phyloP scores from a whole-genome alignment of 1,140 invertebrate genomes.

The Monochamus saltuarius region DNA sequence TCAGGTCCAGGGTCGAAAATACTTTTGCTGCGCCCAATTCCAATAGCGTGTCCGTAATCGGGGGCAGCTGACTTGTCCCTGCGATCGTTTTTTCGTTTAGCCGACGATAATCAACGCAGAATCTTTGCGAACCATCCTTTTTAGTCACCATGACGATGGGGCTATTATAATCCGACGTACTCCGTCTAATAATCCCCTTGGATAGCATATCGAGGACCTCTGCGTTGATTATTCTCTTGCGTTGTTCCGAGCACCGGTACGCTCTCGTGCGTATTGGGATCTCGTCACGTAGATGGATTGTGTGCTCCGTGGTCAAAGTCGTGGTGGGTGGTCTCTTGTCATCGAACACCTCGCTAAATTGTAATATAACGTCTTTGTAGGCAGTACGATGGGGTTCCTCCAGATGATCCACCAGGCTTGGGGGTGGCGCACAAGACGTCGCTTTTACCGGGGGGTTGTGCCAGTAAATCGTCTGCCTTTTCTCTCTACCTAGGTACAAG shows the following conservation, averaged over 20 bases:
- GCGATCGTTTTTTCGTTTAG: conserved; percentile 51
- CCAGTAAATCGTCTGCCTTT: too few relatives aligned
- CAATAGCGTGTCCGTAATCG: conserved; percentile 16
- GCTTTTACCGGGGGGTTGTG: too few relatives aligned
- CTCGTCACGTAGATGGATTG: background rate
- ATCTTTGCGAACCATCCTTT: conserved; percentile 28
- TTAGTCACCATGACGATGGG: conserved; percentile 29
- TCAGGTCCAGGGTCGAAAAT: conserved; percentile 34
- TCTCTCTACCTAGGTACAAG: too few relatives aligned
- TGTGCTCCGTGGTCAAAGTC: background rate
- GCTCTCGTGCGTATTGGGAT: background rate
- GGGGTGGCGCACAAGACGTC: too few relatives aligned
- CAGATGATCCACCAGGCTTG: too few relatives aligned
- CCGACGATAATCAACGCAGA: conserved; percentile 39
- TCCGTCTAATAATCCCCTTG: conserved; percentile 18
- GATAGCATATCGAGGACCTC: conserved; percentile 25
- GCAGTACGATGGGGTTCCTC: too few relatives aligned
- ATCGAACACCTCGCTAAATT: too few relatives aligned
- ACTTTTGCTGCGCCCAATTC: conserved; percentile 19
- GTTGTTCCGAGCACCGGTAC: conserved; percentile 1
- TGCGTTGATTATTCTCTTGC: conserved; percentile 9
- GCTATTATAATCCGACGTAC: conserved; percentile 10
- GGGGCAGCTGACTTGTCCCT: conserved; percentile 38
- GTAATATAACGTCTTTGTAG: too few relatives aligned
- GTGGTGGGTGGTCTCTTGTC: background rate